Base-by-base conservation (phyloP, 2,113 vertebrate genomes). In the Pseudonaja textilis region DNA sequence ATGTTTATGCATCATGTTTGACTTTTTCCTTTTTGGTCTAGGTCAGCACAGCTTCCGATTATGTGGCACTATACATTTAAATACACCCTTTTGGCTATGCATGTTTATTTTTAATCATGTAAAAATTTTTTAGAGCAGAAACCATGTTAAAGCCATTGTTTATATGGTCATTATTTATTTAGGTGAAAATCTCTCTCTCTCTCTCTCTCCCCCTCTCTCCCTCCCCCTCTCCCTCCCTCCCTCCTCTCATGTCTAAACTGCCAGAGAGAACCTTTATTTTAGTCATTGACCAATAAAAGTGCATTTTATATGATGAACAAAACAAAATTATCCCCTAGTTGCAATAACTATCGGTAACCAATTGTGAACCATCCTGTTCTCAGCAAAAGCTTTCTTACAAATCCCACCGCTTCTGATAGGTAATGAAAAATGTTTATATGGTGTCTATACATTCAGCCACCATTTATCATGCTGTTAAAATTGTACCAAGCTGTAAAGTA, bases 161-260 rank as follows among this genome's bases (percentile, higher is more conserved):
- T 39, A 81, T 42, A 42, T 42, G 9, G 16, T 81, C 34, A 81
- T 81, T 81, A 42, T 1, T 81, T 81, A 81, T 81, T 81, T 81
- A 81, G 18, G 18, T 81, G 69, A 81, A 39, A 69, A 69, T 4
- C 4, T 69, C 26, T 64, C 56, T 57, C 56, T 22, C 20, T 57
- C 59, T 12, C 59, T 29, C 1, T 10, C 9, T 0, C 8, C 0
- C 25, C 11, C 1, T 12, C 5, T 23, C 56, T 2, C 56, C 25
- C 6, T 1, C 5, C 61, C 14, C 6, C 47, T 7, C 56, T 57
- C 56, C 22, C 22, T 57, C 56, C 56, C 22, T 57, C 56, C 64
- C 29, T 11, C 14, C 64, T 25, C 25, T 26, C 64, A 69, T 16
- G 61, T 69, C 64, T 69, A 69, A 14, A 69, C 64, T 69, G 64